Percentiles rank a stretch among this genome's conserved stretches.
phyloP scores from a whole-genome alignment of 2,888 invertebrate genomes.

The Fabriciana adippe region DNA sequence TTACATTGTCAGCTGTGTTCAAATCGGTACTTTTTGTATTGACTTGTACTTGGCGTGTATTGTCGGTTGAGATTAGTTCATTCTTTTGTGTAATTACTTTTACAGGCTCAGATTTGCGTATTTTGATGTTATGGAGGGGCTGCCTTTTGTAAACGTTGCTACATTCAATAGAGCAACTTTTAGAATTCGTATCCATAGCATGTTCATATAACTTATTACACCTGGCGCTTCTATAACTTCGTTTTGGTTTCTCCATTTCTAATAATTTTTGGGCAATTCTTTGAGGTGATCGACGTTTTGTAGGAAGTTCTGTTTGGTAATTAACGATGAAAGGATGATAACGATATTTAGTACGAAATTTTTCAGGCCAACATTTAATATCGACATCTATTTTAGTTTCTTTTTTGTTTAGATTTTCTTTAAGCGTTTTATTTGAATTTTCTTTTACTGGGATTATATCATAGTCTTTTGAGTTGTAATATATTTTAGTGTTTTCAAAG shows the following conservation, averaged over 20 bases:
- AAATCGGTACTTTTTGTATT: slow-evolving; percentile 38
- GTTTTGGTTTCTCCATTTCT: slow-evolving; percentile 3
- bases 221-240: slow-evolving; percentile 3
- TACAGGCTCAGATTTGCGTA: slow-evolving; percentile 36
- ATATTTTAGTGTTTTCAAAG: slow-evolving; percentile 45
- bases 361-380: slow-evolving; percentile 49
- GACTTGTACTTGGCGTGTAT: slow-evolving; percentile 3
- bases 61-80: slow-evolving; percentile 27
- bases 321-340: slow-evolving; percentile 42
- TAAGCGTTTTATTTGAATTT: slow-evolving; percentile 47
- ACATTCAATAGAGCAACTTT: slow-evolving; percentile 55
- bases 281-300: slow-evolving; percentile 24
- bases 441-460: slow-evolving; percentile 71
- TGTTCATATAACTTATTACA: slow-evolving; percentile 34
- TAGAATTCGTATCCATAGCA: slow-evolving; percentile 44
- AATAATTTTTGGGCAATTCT: slow-evolving; percentile 24
- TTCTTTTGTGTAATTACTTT: slow-evolving; percentile 28
- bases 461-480: slow-evolving; percentile 65
- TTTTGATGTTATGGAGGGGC: slow-evolving; percentile 28
- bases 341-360: slow-evolving; percentile 44
- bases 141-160: slow-evolving; percentile 52
- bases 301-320: slow-evolving; percentile 39
- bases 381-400: slow-evolving; percentile 42
- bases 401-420: slow-evolving; percentile 45
- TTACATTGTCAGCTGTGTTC: slow-evolving; percentile 46